These are phyloP conservation scores for Carcinoscorpius rotundicauda DNA, from an alignment of 1,140 invertebrate genomes.

Conservation along the genomic window DNA sequence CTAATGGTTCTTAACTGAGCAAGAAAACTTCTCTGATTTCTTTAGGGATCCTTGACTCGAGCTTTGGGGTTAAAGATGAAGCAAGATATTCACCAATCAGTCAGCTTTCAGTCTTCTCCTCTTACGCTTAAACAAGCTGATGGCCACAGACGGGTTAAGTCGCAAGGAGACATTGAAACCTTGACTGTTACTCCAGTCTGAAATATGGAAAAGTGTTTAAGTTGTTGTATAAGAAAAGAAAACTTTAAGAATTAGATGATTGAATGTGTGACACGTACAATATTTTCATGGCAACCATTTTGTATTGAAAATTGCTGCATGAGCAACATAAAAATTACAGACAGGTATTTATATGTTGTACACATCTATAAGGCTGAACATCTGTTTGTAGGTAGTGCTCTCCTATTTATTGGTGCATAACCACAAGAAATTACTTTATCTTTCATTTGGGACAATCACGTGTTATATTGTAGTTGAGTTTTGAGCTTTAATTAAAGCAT, in stretches of 20 bases:
- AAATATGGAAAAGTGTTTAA: not conserved
- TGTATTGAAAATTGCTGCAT: too few species aligned
- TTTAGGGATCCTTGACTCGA: slow-evolving; percentile 58
- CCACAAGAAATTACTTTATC: too few species aligned
- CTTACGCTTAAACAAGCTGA: slow-evolving; percentile 34
- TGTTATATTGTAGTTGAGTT: too few species aligned
- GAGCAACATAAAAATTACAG: too few species aligned
- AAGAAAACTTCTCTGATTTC: slow-evolving; percentile 20
- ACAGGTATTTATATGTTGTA: too few species aligned
- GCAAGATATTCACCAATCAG: slow-evolving; percentile 31
- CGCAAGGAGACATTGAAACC: slow-evolving; percentile 54
- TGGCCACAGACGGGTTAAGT: slow-evolving; percentile 52
- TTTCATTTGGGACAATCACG: too few species aligned
- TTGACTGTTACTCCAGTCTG: slow-evolving; percentile 26
- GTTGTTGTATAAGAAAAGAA: not conserved
- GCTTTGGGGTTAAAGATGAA: slow-evolving; percentile 55
- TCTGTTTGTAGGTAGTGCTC: too few species aligned
- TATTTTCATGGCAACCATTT: too few species aligned
- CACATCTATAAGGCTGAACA: too few species aligned
- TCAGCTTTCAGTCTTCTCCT: slow-evolving; percentile 26
- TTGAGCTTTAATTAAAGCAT: too few species aligned
- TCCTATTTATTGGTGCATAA: too few species aligned
- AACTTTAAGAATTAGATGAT: not conserved
- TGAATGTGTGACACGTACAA: not conserved
- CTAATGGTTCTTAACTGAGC: too few species aligned